A percentile compares a stretch with the other conserved stretches of the same genome.
Conservation (phyloP, 2,888 invertebrate species). For the Scaptomyza flava region DNA sequence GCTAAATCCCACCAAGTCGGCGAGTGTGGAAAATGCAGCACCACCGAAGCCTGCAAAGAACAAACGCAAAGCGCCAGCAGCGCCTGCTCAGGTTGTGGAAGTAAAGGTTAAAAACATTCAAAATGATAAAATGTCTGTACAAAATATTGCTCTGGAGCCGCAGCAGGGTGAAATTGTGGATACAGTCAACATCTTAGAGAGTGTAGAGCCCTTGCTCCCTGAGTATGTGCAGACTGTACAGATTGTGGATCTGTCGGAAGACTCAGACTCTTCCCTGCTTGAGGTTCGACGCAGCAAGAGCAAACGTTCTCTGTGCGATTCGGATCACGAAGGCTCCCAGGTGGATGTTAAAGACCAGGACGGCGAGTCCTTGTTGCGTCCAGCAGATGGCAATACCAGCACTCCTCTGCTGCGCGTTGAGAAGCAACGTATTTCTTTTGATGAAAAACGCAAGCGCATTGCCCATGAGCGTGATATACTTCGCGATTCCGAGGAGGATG, state of each 20-base stretch:
- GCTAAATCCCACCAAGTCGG: conserved; percentile 81
- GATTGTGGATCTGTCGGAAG: conserved; percentile 86
- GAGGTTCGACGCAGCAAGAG: conserved; percentile 72
- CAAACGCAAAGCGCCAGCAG: conserved; percentile 73
- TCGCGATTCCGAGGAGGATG: conserved; percentile 83
- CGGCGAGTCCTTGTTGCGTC: conserved; percentile 63
- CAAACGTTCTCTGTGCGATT: conserved; percentile 72
- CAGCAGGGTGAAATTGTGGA: conserved; percentile 84
- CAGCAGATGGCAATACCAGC: conserved; percentile 69
- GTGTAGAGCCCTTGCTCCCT: conserved; percentile 86
- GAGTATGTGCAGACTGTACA: conserved; percentile 86
- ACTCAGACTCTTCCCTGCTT: conserved; percentile 84
- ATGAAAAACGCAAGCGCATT: conserved; percentile 83
- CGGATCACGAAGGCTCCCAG: conserved; percentile 42
- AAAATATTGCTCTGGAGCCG: conserved; percentile 79
- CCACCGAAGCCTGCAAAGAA: conserved; percentile 63
- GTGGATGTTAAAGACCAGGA: conserved; percentile 25
- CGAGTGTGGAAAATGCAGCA: conserved; percentile 7
- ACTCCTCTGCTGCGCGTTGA: conserved; percentile 81
- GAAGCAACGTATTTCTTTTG: conserved; percentile 84
- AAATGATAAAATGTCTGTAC: conserved; percentile 87
- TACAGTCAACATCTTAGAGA: conserved; percentile 86
- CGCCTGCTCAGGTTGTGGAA: conserved; percentile 87
- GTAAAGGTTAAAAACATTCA: conserved; percentile 89
- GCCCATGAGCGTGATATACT: conserved; percentile 83